Evolutionary conservation across 2,113 vertebrate genomes (phyloP).

Genomic region (Gulo gulo): DNA sequence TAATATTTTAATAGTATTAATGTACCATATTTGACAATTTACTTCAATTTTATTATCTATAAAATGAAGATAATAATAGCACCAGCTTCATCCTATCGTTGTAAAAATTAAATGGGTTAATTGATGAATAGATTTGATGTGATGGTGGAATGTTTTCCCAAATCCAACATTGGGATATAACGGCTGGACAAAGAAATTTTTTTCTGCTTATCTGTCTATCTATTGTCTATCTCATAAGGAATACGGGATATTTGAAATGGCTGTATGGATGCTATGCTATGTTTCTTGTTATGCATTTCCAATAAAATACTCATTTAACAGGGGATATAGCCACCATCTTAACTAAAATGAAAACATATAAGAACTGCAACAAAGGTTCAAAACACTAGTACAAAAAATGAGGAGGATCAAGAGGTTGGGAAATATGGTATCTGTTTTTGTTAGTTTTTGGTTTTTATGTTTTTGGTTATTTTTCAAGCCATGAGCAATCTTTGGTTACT

Average conservation of each 20-base stretch:
- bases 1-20: neutral
- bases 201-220: neutral
- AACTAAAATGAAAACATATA: neutral
- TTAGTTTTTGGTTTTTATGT: neutral
- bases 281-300: neutral
- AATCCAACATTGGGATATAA: neutral
- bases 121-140: neutral
- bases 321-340: neutral
- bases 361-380: neutral
- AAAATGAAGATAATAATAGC: neutral
- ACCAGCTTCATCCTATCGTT: neutral
- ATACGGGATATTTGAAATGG: neutral
- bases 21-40: neutral
- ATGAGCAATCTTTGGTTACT: neutral
- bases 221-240: neutral
- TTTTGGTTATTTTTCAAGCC: neutral
- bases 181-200: neutral
- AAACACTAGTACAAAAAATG: neutral
- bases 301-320: slow-evolving; percentile 16
- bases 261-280: neutral
- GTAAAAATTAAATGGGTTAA: neutral
- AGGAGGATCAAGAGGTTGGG: neutral
- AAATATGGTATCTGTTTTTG: neutral
- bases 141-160: neutral
- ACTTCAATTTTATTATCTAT: neutral